phyloP scores from a whole-genome alignment of 1,140 invertebrate genomes.

The Zophobas atratus region DNA sequence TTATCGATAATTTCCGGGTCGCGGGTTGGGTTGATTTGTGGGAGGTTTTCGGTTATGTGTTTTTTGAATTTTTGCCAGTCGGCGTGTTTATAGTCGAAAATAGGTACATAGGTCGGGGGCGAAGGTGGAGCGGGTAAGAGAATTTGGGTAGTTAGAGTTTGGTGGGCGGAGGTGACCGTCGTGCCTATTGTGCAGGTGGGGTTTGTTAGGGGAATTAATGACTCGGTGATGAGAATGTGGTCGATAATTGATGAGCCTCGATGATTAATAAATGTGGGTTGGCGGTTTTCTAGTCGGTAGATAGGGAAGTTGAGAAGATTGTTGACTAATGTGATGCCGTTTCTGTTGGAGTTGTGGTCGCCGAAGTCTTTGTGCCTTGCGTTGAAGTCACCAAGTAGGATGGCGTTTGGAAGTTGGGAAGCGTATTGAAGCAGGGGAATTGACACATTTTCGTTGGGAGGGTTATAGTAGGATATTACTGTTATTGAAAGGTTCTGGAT shows the following conservation, averaged over 20 bases:
- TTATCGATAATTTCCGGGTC: not conserved
- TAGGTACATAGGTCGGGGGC: not conserved
- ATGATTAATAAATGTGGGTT: not conserved
- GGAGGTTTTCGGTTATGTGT: not conserved
- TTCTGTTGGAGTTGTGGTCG: not conserved
- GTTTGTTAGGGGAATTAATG: not conserved
- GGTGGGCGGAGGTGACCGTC: not conserved
- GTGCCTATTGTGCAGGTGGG: not conserved
- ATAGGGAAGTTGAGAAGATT: not conserved
- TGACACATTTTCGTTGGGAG: not conserved
- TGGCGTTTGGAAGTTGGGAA: not conserved
- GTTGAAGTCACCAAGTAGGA: slow-evolving; percentile 12
- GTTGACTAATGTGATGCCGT: not conserved
- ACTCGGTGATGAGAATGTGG: not conserved
- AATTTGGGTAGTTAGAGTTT: not conserved
- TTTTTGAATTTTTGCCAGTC: slow-evolving; percentile 4
- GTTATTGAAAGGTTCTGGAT: not conserved
- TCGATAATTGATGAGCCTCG: not conserved
- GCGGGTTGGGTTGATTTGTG: not conserved
- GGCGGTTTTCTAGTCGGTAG: not conserved
- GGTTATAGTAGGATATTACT: slow-evolving; percentile 25
- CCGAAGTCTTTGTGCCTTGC: slow-evolving; percentile 12
- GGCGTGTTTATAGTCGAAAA: not conserved
- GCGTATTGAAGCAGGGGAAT: not conserved
- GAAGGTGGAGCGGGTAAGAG: not conserved